phyloP scores from a whole-genome alignment of 2,797 vertebrate species.

The Falco rusticolus region DNA sequence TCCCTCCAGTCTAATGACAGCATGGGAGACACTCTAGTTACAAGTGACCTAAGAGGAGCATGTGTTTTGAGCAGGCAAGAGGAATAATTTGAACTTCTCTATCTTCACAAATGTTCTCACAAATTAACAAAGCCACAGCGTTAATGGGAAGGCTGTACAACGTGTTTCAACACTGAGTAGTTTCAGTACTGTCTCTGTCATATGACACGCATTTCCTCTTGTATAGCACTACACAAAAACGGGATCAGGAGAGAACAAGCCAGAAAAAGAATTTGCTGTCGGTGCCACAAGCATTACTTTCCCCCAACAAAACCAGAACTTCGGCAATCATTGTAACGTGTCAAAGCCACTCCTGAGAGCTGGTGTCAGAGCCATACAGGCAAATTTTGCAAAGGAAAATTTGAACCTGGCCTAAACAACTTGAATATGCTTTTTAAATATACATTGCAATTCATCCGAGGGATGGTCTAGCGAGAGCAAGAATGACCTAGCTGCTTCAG shows the following conservation, averaged over 20 bases:
- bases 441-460: not conserved
- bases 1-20: not conserved
- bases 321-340: fast-evolving
- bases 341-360: not conserved
- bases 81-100: not conserved
- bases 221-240: not conserved
- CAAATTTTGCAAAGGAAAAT: not conserved
- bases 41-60: not conserved
- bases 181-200: not conserved
- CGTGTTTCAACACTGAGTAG: not conserved
- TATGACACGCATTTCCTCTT: not conserved
- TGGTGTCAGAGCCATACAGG: not conserved
- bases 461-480: not conserved
- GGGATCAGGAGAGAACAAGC: not conserved
- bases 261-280: not conserved
- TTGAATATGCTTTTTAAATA: not conserved
- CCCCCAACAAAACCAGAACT: not conserved
- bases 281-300: not conserved
- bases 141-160: not conserved
- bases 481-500: not conserved
- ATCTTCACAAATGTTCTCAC: not conserved
- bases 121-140: not conserved
- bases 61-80: not conserved
- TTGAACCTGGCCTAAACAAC: not conserved
- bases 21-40: not conserved